Percentiles rank a stretch among this genome's conserved stretches.
Conservation (phyloP, 2,797 vertebrate genomes). For the Sebastes vulpes region DNA sequence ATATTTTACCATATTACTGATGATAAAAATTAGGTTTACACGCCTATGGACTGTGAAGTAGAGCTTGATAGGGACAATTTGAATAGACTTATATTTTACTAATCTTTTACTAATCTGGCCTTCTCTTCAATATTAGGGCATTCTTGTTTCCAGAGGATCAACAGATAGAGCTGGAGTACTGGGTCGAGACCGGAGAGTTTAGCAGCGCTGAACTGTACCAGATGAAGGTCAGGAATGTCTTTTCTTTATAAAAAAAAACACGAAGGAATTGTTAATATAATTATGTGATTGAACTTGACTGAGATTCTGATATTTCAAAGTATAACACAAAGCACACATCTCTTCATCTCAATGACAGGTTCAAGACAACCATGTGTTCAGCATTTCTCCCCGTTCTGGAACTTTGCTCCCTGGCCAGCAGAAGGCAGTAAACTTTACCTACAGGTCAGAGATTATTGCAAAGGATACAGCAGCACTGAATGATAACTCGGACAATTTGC, state of each 20-base stretch:
- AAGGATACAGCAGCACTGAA: background rate
- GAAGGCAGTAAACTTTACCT: conserved; percentile 86
- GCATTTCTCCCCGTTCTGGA: conserved; percentile 88
- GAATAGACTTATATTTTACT: background rate
- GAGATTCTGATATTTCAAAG: background rate
- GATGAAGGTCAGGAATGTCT: conserved; percentile 83
- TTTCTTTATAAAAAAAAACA: background rate
- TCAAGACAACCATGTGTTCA: conserved; percentile 90
- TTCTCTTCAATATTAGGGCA: conserved; percentile 80
- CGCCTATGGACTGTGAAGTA: background rate
- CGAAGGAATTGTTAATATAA: background rate
- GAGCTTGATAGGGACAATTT: background rate
- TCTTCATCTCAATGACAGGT: conserved; percentile 41
- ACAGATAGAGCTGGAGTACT: conserved; percentile 89
- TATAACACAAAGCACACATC: background rate
- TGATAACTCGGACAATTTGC: background rate
- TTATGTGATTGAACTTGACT: background rate
- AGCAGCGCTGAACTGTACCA: conserved; percentile 86
- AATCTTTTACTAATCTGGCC: background rate
- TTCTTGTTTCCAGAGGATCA: conserved; percentile 94
- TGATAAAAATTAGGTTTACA: background rate
- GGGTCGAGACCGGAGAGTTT: conserved; percentile 89
- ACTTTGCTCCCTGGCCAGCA: conserved; percentile 89
- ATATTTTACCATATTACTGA: background rate
- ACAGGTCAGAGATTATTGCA: conserved; percentile 86